These are phyloP conservation scores for Cheilosia scutellata DNA, from an alignment of 2,888 invertebrate genomes.

Conservation along the genomic window DNA sequence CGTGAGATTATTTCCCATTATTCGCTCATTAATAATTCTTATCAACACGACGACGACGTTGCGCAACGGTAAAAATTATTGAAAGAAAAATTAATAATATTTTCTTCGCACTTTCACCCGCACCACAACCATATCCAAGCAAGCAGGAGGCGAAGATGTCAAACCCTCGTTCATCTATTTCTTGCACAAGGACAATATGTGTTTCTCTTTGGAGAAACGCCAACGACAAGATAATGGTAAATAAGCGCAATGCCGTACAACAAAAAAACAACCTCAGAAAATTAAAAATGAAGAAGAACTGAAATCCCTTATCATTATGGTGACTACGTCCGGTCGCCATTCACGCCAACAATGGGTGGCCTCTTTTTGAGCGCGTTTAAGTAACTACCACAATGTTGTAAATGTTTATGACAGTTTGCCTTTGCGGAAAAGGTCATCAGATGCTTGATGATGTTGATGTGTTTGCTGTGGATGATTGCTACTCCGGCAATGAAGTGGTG, in stretches of 20 bases:
- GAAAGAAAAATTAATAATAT: constrained; percentile 71
- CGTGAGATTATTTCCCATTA: constrained; percentile 80
- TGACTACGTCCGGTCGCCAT: constrained; percentile 62
- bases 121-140: background rate
- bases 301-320: constrained; percentile 62
- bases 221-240: constrained; percentile 50
- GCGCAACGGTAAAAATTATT: constrained; percentile 56
- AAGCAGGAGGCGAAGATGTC: constrained; percentile 25
- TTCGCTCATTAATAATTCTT: constrained; percentile 81
- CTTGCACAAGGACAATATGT: constrained; percentile 68
- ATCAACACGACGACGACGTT: constrained; percentile 75
- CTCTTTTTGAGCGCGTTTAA: constrained; percentile 50
- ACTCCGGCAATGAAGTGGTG: constrained; percentile 54
- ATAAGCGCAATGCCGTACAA: constrained; percentile 45
- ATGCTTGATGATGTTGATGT: constrained; percentile 55
- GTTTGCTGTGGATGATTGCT: constrained; percentile 20
- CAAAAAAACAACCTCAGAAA: constrained; percentile 54
- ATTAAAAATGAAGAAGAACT: constrained; percentile 38
- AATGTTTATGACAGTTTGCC: constrained; percentile 72
- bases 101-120: constrained; percentile 49
- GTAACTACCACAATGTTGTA: constrained; percentile 71
- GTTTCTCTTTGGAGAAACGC: constrained; percentile 1
- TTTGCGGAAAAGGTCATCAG: constrained; percentile 71
- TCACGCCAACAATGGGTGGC: constrained; percentile 49
- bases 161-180: constrained; percentile 52